Evolutionary conservation across 1,140 invertebrate genomes (phyloP), one percentile per base, ranked within the genome.

Genomic region (Lepidostoma basale): DNA sequence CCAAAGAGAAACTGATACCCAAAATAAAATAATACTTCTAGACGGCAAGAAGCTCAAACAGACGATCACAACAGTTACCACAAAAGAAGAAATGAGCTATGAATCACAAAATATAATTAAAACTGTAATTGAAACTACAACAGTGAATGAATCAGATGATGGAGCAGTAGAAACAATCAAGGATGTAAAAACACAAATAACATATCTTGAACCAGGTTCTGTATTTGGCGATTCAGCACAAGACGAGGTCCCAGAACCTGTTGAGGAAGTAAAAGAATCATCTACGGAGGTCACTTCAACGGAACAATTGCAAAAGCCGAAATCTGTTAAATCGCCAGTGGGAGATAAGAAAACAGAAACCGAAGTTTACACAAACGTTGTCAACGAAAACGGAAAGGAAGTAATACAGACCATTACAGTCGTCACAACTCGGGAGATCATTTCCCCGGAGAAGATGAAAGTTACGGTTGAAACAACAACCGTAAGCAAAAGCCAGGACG

Each of bases 321-420:
- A 78, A 62, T 78, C 80, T 69, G 74, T 78, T 67, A 76, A 76
- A 28, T 82, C 79, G 28, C 79, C 80, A 3, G 75, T 83, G 8
- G 82, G 82, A 20, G 80, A 83, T 77, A 81, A 81, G 63, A 83
- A 78, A n/a, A 81, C 79, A 26, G 79, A 80, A 64, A 82, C 81
- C 28, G 81, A 83, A 68, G 81, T 79, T n/a, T 83, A 76, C 58
- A 82, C 78, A 1, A 83, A 82, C 76, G 40, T 81, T 6, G 63
- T 83, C n/a, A 81, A 81, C 72, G 79, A 83, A 68, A 79, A 78
- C 52, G 78, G 79, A 8, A 80, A 77, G 62, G 80, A 82, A 76
- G 76, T 83, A 30, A 77, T 76, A 36, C 82, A 84, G 75, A 81
- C 79, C 2, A 78, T 83, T 26, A 83, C 81, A 39, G 77, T 83